Conservation (phyloP, 2,797 vertebrate species). For the Periparus ater region DNA sequence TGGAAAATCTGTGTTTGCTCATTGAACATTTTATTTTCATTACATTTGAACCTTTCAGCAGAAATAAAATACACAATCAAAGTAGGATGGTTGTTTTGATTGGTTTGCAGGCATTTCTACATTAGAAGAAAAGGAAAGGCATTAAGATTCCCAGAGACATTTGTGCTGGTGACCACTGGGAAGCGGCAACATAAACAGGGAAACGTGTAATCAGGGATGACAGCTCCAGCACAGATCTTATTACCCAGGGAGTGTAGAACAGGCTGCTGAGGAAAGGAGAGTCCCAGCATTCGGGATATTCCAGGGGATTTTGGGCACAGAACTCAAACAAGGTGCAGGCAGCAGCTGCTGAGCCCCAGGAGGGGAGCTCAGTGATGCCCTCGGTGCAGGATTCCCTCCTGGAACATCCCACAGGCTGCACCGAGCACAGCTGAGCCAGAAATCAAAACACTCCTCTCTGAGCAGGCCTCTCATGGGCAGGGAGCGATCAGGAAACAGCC, state of each 20-base stretch:
- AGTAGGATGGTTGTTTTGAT: background rate
- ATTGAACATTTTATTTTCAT: conserved; percentile 13
- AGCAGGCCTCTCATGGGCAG: too few relatives aligned
- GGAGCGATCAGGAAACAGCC: background rate
- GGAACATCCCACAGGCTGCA: background rate
- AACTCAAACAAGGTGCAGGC: background rate
- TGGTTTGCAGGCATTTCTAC: background rate
- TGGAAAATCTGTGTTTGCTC: conserved; percentile 15
- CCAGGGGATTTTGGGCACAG: background rate
- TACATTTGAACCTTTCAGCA: background rate
- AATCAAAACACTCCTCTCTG: background rate
- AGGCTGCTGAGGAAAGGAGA: background rate
- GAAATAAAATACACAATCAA: background rate
- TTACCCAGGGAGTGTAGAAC: background rate
- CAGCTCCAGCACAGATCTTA: background rate
- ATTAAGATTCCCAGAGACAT: background rate
- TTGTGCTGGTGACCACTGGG: background rate
- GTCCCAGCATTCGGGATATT: background rate
- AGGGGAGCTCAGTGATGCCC: rapidly evolving
- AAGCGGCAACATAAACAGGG: background rate
- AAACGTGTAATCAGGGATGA: background rate
- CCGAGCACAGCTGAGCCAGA: rapidly evolving
- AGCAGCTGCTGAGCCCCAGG: background rate
- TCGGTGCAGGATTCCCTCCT: rapidly evolving
- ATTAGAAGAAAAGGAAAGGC: background rate